These are phyloP conservation scores for Lithobius niger DNA, from an alignment of 1,140 invertebrate genomes.

Conservation along the genomic window DNA sequence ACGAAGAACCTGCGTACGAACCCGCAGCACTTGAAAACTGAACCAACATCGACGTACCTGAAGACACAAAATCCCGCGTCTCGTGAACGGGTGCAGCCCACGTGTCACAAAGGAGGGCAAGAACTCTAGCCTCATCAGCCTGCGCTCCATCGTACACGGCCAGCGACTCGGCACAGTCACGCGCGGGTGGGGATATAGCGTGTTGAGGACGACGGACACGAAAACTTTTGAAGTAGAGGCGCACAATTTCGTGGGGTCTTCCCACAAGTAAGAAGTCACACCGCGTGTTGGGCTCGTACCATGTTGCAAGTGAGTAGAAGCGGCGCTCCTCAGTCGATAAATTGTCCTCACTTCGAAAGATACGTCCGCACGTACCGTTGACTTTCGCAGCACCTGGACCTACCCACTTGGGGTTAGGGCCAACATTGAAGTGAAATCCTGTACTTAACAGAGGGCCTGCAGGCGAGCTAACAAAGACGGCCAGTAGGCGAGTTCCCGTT, in stretches of 20 bases:
- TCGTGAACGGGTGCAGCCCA: slow-evolving; percentile 46
- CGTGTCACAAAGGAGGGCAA: slow-evolving; percentile 84
- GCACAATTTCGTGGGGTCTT: slow-evolving; percentile 62
- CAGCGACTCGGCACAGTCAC: slow-evolving; percentile 74
- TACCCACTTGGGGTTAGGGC: slow-evolving; percentile 5
- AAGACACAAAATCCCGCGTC: slow-evolving; percentile 60
- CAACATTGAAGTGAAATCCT: slow-evolving; percentile 60
- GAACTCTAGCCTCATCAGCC: slow-evolving; percentile 70
- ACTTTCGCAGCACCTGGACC: slow-evolving; percentile 3
- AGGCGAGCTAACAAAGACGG: slow-evolving; percentile 78
- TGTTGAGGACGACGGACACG: slow-evolving; percentile 77
- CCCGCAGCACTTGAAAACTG: slow-evolving; percentile 37
- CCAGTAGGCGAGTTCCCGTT: slow-evolving; percentile 72
- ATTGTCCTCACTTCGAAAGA: slow-evolving; percentile 1
- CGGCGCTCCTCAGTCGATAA: background rate
- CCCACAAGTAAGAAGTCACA: slow-evolving; percentile 80
- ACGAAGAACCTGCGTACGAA: slow-evolving; percentile 41
- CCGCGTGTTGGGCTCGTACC: slow-evolving; percentile 80
- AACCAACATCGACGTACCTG: slow-evolving; percentile 66
- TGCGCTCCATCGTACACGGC: slow-evolving; percentile 71
- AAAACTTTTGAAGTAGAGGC: slow-evolving; percentile 59
- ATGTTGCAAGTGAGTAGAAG: slow-evolving; percentile 59
- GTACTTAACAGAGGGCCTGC: slow-evolving; percentile 74
- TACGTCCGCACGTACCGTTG: slow-evolving; percentile 2
- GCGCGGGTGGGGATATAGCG: slow-evolving; percentile 50